Percentiles rank a stretch among this genome's conserved stretches.
Evolutionary conservation across 2,113 vertebrate species (phyloP).

Genomic region (Pao palembangensis): DNA sequence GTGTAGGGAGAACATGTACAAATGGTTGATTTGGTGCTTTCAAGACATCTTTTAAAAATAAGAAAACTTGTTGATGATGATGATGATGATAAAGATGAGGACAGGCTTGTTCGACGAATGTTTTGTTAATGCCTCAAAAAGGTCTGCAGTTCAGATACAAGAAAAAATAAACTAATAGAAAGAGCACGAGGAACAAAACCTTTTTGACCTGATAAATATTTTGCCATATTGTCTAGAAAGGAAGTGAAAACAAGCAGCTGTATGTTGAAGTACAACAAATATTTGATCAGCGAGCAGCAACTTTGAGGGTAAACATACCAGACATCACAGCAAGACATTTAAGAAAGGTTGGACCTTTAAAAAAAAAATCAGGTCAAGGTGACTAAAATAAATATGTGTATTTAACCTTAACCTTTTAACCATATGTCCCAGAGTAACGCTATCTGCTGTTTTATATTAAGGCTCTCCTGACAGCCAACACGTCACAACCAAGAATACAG

Average conservation of each 20-base stretch:
- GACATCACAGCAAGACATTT: too few species aligned
- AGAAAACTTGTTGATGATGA: too few species aligned
- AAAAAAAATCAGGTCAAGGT: not conserved
- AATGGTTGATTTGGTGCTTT: too few species aligned
- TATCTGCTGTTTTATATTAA: not conserved
- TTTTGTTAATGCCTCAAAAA: not conserved
- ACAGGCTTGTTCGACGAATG: too few species aligned
- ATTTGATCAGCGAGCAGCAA: too few species aligned
- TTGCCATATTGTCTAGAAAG: constrained; percentile 25
- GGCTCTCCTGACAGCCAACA: constrained; percentile 17
- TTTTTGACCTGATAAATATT: not conserved
- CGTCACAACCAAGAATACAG: constrained; percentile 13
- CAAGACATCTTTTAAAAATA: too few species aligned
- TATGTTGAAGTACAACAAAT: constrained; percentile 15
- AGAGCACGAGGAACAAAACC: not conserved
- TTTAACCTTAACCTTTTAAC: constrained; percentile 36
- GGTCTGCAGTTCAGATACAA: not conserved
- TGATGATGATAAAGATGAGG: too few species aligned
- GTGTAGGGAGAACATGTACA: too few species aligned
- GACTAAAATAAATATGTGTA: constrained; percentile 35
- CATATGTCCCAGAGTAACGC: constrained; percentile 8
- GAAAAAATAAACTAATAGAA: not conserved
- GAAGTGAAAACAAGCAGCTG: constrained; percentile 44
- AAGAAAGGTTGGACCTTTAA: constrained; percentile 2
- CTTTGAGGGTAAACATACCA: too few species aligned